A percentile compares a stretch with the other conserved stretches of the same genome.
phyloP scores from a whole-genome alignment of 2,797 vertebrate genomes.

The Dryobates pubescens region DNA sequence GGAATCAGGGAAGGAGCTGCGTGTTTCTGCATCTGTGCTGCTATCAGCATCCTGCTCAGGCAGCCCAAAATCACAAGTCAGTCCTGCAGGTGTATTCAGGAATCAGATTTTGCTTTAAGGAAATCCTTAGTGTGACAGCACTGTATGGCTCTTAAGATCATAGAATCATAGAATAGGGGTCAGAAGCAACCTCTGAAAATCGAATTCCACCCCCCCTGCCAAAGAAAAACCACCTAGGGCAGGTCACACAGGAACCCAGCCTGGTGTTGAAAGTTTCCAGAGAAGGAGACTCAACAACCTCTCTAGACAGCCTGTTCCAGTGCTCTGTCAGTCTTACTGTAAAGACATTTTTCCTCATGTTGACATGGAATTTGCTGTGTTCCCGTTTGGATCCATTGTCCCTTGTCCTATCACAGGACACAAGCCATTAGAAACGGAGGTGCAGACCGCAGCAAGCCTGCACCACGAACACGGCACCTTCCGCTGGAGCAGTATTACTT shows the following conservation, averaged over 20 bases:
- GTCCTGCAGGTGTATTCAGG: background rate
- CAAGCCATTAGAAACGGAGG: background rate
- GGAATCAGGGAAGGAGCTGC: background rate
- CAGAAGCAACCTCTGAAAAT: too few relatives aligned
- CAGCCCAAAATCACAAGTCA: background rate
- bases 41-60: background rate
- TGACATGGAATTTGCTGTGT: background rate
- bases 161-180: too few relatives aligned
- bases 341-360: too few relatives aligned
- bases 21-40: background rate
- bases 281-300: too few relatives aligned
- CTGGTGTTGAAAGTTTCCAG: too few relatives aligned
- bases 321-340: too few relatives aligned
- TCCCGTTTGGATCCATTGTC: too few relatives aligned
- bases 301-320: too few relatives aligned
- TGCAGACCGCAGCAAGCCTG: background rate
- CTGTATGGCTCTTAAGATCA: background rate
- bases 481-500: background rate
- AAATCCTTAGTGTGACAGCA: background rate
- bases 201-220: too few relatives aligned
- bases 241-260: too few relatives aligned
- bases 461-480: constrained; percentile 1
- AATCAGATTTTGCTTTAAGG: background rate
- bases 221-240: too few relatives aligned
- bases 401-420: background rate